These are phyloP conservation scores for Fulmarus glacialis DNA, from an alignment of 2,113 vertebrate species.

Conservation along the genomic window DNA sequence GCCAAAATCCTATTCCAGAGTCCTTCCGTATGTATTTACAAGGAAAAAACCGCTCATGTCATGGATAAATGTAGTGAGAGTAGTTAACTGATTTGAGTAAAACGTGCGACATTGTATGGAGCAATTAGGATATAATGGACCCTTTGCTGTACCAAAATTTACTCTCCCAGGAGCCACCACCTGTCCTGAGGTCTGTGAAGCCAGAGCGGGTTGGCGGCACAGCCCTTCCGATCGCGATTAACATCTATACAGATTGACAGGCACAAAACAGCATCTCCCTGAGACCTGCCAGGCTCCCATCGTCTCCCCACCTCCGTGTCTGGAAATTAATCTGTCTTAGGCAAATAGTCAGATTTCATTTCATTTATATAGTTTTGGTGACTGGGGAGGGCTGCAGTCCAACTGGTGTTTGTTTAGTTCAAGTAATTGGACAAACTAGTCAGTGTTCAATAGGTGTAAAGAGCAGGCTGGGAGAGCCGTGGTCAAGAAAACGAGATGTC, in stretches of 20 bases:
- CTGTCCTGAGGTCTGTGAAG: background rate
- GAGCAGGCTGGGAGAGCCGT: background rate
- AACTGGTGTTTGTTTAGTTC: background rate
- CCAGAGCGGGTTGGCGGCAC: background rate
- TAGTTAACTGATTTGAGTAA: background rate
- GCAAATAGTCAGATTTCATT: constrained; percentile 68
- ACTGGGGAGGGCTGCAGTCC: constrained; percentile 6
- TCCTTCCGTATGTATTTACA: background rate
- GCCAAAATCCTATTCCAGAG: background rate
- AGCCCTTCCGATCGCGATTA: constrained; percentile 62
- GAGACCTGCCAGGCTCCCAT: constrained; percentile 44
- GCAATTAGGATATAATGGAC: background rate
- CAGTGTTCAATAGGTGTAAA: constrained; percentile 15
- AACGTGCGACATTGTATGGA: background rate
- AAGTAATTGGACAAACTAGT: constrained; percentile 29
- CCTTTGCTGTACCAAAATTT: background rate
- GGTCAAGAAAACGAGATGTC: background rate
- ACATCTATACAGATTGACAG: constrained; percentile 70
- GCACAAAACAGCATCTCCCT: constrained; percentile 67
- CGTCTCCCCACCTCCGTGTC: constrained; percentile 31
- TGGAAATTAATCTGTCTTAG: constrained; percentile 76
- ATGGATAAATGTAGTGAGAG: background rate
- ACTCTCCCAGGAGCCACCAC: background rate
- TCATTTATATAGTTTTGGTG: constrained; percentile 58
- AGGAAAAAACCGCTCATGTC: background rate